Percentiles rank a stretch among this genome's conserved stretches.
Evolutionary conservation across 1,140 invertebrate genomes (phyloP).

Genomic region (Temnothorax curvispinosus): DNA sequence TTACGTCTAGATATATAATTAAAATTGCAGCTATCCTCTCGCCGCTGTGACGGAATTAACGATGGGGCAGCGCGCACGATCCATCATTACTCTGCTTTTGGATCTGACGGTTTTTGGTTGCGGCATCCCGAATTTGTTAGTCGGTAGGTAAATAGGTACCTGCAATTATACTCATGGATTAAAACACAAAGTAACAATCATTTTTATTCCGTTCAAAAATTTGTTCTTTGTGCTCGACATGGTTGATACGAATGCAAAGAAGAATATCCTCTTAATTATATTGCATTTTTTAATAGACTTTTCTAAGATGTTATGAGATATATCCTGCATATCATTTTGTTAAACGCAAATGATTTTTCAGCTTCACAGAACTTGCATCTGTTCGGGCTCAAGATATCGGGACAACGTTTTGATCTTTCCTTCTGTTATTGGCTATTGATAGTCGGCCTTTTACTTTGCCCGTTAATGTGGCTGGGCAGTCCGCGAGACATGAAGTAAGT

Average conservation of each 20-base stretch:
- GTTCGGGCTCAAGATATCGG: conserved; percentile 89
- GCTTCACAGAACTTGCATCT: conserved; percentile 92
- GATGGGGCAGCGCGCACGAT: conserved; percentile 87
- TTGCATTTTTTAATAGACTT: background rate
- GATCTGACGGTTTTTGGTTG: conserved; percentile 91
- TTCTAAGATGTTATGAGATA: background rate
- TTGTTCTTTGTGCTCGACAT: background rate
- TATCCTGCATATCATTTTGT: background rate
- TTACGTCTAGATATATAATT: background rate
- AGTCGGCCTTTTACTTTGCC: conserved; percentile 89
- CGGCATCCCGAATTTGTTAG: conserved; percentile 91
- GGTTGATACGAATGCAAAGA: background rate
- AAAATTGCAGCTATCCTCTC: conserved; percentile 88
- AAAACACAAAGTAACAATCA: background rate
- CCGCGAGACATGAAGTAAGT: conserved; percentile 93
- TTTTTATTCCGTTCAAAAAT: background rate
- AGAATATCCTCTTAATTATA: background rate
- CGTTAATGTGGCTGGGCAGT: conserved; percentile 93
- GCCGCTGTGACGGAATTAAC: conserved; percentile 91
- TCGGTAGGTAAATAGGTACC: conserved; percentile 86
- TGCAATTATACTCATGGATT: background rate
- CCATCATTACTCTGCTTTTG: conserved; percentile 89
- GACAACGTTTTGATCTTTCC: conserved; percentile 88
- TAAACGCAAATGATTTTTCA: conserved; percentile 79
- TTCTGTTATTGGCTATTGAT: conserved; percentile 92